Evolutionary conservation across 2,888 invertebrate species (phyloP), one percentile per base, ranked within the genome.

Genomic region (Aporophyla nigra): DNA sequence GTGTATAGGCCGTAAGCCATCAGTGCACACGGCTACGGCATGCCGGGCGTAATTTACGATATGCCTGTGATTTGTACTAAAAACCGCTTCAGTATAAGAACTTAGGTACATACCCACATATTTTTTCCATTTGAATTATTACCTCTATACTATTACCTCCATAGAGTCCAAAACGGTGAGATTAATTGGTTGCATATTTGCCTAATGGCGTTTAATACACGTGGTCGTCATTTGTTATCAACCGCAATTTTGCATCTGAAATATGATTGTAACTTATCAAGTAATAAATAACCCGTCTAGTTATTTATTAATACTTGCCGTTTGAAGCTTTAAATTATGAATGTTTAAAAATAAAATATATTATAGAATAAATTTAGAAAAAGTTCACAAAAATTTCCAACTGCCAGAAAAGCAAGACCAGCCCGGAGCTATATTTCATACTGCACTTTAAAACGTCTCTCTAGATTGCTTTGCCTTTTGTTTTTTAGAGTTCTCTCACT

Each of bases 401-500:
- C 72, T 78, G 72, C 71, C 62, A 80, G 80, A 77, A 83, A 77
- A 80, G 78, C 80, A 87, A 82, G 84, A 83, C 84, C 80, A 87
- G 65, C 88, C 88, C 74, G 82, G 49, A 83, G 89, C 81, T 77
- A 89, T 92, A 89, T 91, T 91, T 91, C 88, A 91, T 87, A 72
- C 83, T 78, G 82, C 82, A 87, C 85, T 90, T 90, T 89, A 86
- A 86, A 88, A 85, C 72, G 86, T 88, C 85, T 86, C 83, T 62
- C 74, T 73, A 73, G 78, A 82, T 82, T 76, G 76, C 84, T 83
- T 76, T 73, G 74, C 51, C 71, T 85, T 33, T 86, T 82, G 78
- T 85, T 83, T 85, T 84, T 83, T 71, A 3, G 56, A 49, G 71
- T 53, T 46, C 21, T 61, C 9, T 74, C 16, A 19, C 54, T 58